These are phyloP conservation scores for Idris sp. DNA, from an alignment of 1,140 invertebrate species.

Conservation along the genomic window DNA sequence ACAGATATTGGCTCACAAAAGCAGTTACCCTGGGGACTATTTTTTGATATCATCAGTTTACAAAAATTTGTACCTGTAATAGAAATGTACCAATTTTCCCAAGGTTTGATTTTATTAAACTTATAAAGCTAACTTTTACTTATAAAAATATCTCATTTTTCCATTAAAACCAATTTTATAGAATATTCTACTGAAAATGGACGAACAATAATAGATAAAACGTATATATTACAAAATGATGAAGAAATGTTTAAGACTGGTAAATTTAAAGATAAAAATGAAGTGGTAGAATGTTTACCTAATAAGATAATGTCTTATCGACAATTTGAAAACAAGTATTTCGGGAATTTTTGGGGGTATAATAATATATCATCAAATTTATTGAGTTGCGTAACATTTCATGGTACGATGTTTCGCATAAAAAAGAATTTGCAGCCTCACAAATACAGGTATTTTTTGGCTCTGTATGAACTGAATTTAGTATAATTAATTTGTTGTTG, in stretches of 20 bases:
- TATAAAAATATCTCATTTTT: too few relatives aligned
- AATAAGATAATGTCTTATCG: constrained; percentile 75
- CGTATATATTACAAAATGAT: constrained; percentile 92
- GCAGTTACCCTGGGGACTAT: constrained; percentile 86
- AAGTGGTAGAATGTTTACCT: constrained; percentile 80
- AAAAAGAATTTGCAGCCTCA: constrained; percentile 72
- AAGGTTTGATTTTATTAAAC: constrained; percentile 75
- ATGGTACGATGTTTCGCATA: constrained; percentile 86
- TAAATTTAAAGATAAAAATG: constrained; percentile 90
- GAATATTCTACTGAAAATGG: constrained; percentile 72
- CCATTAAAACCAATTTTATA: constrained; percentile 56
- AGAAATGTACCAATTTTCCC: constrained; percentile 91
- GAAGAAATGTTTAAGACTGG: constrained; percentile 89
- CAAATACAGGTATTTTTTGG: constrained; percentile 73
- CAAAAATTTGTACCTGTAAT: constrained; percentile 89
- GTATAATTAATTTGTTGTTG: too few relatives aligned
- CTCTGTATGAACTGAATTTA: too few relatives aligned
- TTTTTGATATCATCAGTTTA: constrained; percentile 92
- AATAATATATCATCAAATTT: constrained; percentile 80
- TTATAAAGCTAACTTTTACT: too few relatives aligned
- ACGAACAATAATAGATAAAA: constrained; percentile 82
- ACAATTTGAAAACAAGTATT: constrained; percentile 72
- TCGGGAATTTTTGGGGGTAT: constrained; percentile 82
- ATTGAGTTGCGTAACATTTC: constrained; percentile 89
- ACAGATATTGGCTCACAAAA: constrained; percentile 77